Evolutionary conservation across 2,797 vertebrate genomes (phyloP), one percentile per base, ranked within the genome.

Genomic region (Sus cebifrons): DNA sequence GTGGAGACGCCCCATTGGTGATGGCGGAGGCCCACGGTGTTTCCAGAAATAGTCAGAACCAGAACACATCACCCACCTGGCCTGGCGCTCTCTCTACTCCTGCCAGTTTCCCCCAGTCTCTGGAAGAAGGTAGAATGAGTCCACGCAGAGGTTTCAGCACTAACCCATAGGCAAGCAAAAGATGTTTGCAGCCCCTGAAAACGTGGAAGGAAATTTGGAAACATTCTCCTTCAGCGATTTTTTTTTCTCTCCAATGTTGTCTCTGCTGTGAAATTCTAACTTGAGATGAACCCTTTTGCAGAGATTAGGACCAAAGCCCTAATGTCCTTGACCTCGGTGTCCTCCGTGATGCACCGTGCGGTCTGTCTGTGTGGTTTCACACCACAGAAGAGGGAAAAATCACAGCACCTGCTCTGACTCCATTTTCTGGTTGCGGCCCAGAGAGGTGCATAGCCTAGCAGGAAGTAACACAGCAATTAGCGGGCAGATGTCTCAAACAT

Each of bases 291-390:
- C 58, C 23, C n/a, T 40, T 73, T 70, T 49, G 44, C 67, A 67
- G 68, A 40, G 71, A 36, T 36, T 60, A 44, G 17, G 64, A 7
- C n/a, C 32, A 13, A 4, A 52, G 29, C 58, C 36, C 23, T 21
- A 40, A 54, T 7, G 8, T 25, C 64, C 11, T 60, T 3, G 27
- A 71, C 25, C 58, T 65, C 6, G 0, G 0, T 29, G 65, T 25
- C 32, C n/a, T 17, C 40, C 3, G 58, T 5, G 18, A 54, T 1
- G 27, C 27, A 44, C 25, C 3, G 3, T 13, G 1, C 0, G 0
- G 20, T 58, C 25, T 18, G 14, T 13, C 67, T 64, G 75, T 18
- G 5, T 23, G 27, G 20, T 54, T 75, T 86, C 70, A 68, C 54
- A 58, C 21, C 58, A 29, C 77, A 67, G 11, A 83, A 29, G 12